A percentile compares a stretch with the other conserved stretches of the same genome.
phyloP scores from a whole-genome alignment of 1,140 invertebrate genomes.

The Drosophila willistoni region DNA sequence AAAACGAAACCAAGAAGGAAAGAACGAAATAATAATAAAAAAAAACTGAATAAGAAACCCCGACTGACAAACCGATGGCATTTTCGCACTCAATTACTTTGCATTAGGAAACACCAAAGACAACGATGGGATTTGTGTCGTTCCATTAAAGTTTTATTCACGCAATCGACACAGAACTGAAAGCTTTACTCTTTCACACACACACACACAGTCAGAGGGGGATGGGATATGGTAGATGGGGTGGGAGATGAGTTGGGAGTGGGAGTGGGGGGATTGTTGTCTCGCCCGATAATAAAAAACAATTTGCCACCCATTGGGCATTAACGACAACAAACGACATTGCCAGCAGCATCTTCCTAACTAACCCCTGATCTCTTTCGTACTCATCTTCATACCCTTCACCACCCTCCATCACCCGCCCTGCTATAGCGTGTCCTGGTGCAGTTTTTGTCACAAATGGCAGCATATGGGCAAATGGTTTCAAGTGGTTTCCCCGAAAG shows the following conservation, averaged over 20 bases:
- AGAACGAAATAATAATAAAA: not conserved
- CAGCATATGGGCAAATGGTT: slow-evolving; percentile 75
- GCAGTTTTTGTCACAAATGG: slow-evolving; percentile 76
- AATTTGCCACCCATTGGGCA: slow-evolving; percentile 83
- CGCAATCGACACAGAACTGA: slow-evolving; percentile 62
- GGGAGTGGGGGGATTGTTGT: slow-evolving; percentile 23
- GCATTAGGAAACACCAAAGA: slow-evolving; percentile 73
- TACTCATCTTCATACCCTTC: slow-evolving; percentile 15
- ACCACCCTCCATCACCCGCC: slow-evolving; percentile 7
- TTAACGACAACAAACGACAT: slow-evolving; percentile 79
- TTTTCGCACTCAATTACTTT: slow-evolving; percentile 83
- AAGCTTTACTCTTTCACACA: slow-evolving; percentile 48
- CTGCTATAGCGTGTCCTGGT: slow-evolving; percentile 48
- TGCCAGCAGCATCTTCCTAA: slow-evolving; percentile 44
- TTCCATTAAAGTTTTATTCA: slow-evolving; percentile 83
- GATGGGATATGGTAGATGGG: not conserved
- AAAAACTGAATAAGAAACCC: slow-evolving; percentile 15
- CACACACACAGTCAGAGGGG: not conserved
- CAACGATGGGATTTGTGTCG: slow-evolving; percentile 74
- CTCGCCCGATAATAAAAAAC: slow-evolving; percentile 79
- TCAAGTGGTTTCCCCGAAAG: slow-evolving; percentile 54
- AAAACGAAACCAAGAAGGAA: not conserved
- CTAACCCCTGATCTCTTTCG: slow-evolving; percentile 10
- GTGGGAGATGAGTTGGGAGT: not conserved
- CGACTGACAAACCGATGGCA: slow-evolving; percentile 65